These are phyloP conservation scores for Gobio gobio DNA, from an alignment of 2,113 vertebrate species.

Conservation along the genomic window DNA sequence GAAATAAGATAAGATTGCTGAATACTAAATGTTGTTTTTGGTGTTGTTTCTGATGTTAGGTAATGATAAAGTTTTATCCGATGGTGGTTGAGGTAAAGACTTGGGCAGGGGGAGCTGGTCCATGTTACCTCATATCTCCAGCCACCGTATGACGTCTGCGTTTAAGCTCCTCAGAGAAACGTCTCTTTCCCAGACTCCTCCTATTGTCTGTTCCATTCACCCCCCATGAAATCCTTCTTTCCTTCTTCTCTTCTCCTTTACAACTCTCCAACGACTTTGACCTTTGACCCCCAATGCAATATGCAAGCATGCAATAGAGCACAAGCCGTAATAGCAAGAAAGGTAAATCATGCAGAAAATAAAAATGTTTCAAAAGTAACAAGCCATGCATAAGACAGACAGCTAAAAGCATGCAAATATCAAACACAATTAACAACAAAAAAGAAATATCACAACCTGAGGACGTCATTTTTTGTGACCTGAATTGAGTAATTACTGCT, in stretches of 20 bases:
- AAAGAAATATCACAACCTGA: background rate
- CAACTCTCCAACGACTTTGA: conserved; percentile 76
- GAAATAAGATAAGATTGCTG: background rate
- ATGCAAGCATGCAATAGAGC: conserved; percentile 52
- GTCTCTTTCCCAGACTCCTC: conserved; percentile 68
- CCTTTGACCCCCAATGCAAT: conserved; percentile 55
- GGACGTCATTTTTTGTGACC: background rate
- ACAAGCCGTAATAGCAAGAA: conserved; percentile 35
- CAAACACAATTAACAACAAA: background rate
- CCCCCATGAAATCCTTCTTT: conserved; percentile 74
- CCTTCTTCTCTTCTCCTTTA: conserved; percentile 74
- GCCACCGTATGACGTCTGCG: conserved; percentile 75
- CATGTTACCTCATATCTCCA: conserved; percentile 72
- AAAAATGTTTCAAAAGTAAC: background rate
- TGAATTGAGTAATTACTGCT: background rate
- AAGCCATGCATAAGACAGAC: conserved; percentile 13
- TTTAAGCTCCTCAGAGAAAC: conserved; percentile 73
- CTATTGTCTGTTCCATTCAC: conserved; percentile 69
- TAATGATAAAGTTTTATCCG: background rate
- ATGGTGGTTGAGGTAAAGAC: background rate
- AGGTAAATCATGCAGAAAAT: conserved; percentile 54
- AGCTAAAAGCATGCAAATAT: conserved; percentile 46
- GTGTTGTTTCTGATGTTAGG: background rate
- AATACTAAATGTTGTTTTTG: background rate
- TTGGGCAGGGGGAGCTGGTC: background rate